These are phyloP conservation scores for Sander vitreus DNA, from an alignment of 2,113 vertebrate genomes.

Conservation along the genomic window DNA sequence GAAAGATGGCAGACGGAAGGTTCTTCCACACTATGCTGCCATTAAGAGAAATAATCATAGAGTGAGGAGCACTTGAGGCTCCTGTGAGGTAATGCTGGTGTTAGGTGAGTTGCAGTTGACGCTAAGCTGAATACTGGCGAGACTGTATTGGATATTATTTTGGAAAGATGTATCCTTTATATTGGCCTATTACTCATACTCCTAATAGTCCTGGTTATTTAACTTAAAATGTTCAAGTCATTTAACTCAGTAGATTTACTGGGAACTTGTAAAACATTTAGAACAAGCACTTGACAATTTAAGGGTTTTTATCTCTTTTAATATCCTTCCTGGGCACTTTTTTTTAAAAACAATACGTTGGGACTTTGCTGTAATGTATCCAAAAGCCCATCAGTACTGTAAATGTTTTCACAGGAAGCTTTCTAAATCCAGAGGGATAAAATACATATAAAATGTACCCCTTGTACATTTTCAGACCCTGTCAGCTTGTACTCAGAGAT, in stretches of 20 bases:
- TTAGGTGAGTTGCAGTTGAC: slow-evolving; percentile 63
- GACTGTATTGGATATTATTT: slow-evolving; percentile 59
- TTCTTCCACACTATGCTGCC: slow-evolving; percentile 63
- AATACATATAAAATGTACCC: slow-evolving; percentile 32
- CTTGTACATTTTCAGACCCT: slow-evolving; percentile 1
- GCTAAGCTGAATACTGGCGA: slow-evolving; percentile 55
- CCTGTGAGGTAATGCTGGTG: slow-evolving; percentile 69
- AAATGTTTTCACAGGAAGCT: slow-evolving; percentile 27
- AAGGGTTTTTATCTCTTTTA: slow-evolving; percentile 39
- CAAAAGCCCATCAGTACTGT: slow-evolving; percentile 27
- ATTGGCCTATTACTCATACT: slow-evolving; percentile 47
- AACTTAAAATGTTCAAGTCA: slow-evolving; percentile 37
- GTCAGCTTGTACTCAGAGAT: not conserved
- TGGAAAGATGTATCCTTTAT: slow-evolving; percentile 58
- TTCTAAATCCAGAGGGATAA: slow-evolving; percentile 25
- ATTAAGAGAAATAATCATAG: slow-evolving; percentile 53
- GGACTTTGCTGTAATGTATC: not conserved
- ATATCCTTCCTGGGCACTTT: slow-evolving; percentile 10
- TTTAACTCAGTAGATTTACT: slow-evolving; percentile 36
- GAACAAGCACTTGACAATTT: slow-evolving; percentile 24
- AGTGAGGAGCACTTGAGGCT: slow-evolving; percentile 49
- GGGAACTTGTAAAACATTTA: slow-evolving; percentile 32
- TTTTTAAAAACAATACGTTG: slow-evolving; percentile 19
- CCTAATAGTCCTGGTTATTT: slow-evolving; percentile 44
- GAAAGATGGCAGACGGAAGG: slow-evolving; percentile 69